Evolutionary conservation across 2,888 invertebrate species (phyloP).

Genomic region (Cacoxenus indagator): DNA sequence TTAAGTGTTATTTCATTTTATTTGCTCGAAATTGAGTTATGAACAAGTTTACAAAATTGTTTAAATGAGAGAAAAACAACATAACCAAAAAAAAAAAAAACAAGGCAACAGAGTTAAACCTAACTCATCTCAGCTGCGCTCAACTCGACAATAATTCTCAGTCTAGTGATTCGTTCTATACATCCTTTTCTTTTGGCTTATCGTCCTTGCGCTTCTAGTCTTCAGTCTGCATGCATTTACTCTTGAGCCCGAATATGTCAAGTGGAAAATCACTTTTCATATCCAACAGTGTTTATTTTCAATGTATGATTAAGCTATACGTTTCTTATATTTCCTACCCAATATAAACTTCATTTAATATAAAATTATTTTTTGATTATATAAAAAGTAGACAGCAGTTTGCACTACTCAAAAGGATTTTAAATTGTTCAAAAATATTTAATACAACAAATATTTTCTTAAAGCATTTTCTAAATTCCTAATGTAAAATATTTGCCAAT

Average conservation of each 20-base stretch:
- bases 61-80: constrained; percentile 52
- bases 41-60: constrained; percentile 57
- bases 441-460: too few species aligned
- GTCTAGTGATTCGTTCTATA: background rate
- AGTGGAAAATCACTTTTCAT: constrained; percentile 57
- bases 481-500: too few species aligned
- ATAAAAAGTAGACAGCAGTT: too few species aligned
- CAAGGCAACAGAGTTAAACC: background rate
- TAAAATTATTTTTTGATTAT: too few species aligned
- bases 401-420: too few species aligned
- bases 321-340: background rate
- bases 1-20: constrained; percentile 61
- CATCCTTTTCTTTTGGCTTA: background rate
- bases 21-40: constrained; percentile 56
- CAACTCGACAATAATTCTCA: background rate
- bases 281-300: background rate
- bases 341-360: too few species aligned
- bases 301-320: constrained; percentile 26
- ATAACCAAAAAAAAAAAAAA: constrained; percentile 16
- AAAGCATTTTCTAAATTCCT: too few species aligned
- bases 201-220: background rate
- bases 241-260: constrained; percentile 49
- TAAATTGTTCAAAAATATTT: too few species aligned
- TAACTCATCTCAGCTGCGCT: background rate
- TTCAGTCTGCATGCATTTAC: background rate